These are phyloP conservation scores for Drosophila yakuba DNA, from an alignment of 1,140 invertebrate species.

Conservation along the genomic window DNA sequence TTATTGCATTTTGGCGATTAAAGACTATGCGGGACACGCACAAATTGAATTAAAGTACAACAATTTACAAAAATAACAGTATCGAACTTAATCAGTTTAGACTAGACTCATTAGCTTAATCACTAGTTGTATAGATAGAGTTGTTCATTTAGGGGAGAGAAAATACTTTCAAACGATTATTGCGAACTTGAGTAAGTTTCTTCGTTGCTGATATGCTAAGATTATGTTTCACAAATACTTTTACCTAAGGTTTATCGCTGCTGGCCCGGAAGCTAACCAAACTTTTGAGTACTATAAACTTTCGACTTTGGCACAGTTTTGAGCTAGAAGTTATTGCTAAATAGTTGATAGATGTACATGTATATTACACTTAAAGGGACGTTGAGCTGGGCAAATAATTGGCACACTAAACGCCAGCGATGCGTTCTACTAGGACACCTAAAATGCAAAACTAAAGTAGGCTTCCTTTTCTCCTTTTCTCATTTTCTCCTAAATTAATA, in stretches of 20 bases:
- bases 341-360: neutral
- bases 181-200: slow-evolving; percentile 24
- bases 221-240: slow-evolving; percentile 59
- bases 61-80: slow-evolving; percentile 56
- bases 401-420: slow-evolving; percentile 29
- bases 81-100: slow-evolving; percentile 42
- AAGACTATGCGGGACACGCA: slow-evolving; percentile 14
- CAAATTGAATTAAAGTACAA: slow-evolving; percentile 46
- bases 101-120: slow-evolving; percentile 45
- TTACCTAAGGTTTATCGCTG: slow-evolving; percentile 21
- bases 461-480: neutral
- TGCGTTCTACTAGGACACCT: slow-evolving; percentile 22
- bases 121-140: slow-evolving; percentile 28
- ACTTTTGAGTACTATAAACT: neutral
- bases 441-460: slow-evolving; percentile 51
- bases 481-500: slow-evolving; percentile 38
- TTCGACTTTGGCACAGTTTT: slow-evolving; percentile 37
- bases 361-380: slow-evolving; percentile 30
- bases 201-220: slow-evolving; percentile 53
- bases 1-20: neutral
- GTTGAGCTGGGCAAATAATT: slow-evolving; percentile 46
- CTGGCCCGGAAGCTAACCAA: slow-evolving; percentile 2
- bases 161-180: slow-evolving; percentile 41
- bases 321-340: slow-evolving; percentile 14
- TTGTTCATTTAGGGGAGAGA: slow-evolving; percentile 31